Base-by-base conservation (phyloP, 2,113 vertebrate species). In the Rutilus rutilus region DNA sequence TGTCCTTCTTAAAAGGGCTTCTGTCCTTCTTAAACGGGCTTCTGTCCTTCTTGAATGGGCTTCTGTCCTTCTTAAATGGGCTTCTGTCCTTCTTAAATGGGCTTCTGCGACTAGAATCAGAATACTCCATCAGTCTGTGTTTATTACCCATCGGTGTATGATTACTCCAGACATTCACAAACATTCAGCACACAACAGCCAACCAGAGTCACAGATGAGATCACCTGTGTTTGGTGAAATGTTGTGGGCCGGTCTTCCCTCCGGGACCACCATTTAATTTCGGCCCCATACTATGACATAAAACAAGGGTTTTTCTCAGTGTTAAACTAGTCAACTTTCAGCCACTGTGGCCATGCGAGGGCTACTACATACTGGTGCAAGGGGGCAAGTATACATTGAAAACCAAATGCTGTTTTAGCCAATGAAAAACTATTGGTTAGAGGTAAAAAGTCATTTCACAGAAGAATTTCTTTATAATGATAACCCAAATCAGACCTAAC, bases 61-160 rank as follows among this genome's bases (percentile, higher is more conserved):
- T 99, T 94, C 97, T 98, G 89, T 99, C 98, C 94, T 97, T 74
- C 71, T 77, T 99, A 91, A 97, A 95, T 21, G 98, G 98, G 90
- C 97, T 99, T 91, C 95, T 97, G 93, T 42, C 39, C 39, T 42
- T 74, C 71, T 77, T 99, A 91, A 97, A 95, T 23, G 98, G 97
- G 27, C 96, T 96, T 78, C 96, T 96, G 82, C 95, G 96, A 89
- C 97, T 97, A 74, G 15, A 25, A n/a, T 33, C 5, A 62, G 65
- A 59, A 47, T 5, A 39, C 1, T 54, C 17, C 2, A 9, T 23
- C 60, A 57, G 42, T 25, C 21, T 85, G n/a, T 50, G 78, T 62
- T 82, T 71, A 5, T 47, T 3, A 21, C 4, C 2, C 12, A 64
- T 27, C 10, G 15, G 25, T 57, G 52, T 85, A 62, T 42, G 27